Evolutionary conservation across 2,888 invertebrate genomes (phyloP).

Genomic region (Caenorhabditis parvicauda): DNA sequence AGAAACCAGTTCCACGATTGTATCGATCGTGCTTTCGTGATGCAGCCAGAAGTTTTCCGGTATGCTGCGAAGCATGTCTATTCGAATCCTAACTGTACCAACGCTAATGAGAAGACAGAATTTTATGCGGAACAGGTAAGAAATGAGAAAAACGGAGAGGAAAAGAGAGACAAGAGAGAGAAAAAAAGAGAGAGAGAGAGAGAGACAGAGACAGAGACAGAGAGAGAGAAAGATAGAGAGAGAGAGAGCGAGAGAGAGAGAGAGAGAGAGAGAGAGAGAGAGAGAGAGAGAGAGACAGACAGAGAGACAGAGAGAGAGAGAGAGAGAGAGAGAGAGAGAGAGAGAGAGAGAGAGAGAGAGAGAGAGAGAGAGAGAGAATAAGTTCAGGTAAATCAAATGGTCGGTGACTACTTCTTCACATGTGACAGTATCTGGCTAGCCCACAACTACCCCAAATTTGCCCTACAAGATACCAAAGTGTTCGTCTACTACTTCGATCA

Average conservation of each 20-base stretch:
- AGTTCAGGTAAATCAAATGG: slow-evolving; percentile 59
- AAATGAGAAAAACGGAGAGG: too few relatives aligned
- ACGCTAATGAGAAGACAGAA: slow-evolving; percentile 22
- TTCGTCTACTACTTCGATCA: slow-evolving; percentile 62
- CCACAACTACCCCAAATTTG: slow-evolving; percentile 41
- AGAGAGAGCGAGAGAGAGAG: too few relatives aligned
- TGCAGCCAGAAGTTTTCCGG: slow-evolving; percentile 51
- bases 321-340: background rate
- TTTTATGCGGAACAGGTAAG: slow-evolving; percentile 55
- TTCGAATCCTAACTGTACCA: slow-evolving; percentile 44
- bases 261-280: too few relatives aligned
- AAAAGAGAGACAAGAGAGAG: too few relatives aligned
- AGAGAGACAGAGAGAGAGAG: background rate
- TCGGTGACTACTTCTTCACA: slow-evolving; percentile 86
- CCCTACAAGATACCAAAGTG: slow-evolving; percentile 42
- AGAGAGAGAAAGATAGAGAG: too few relatives aligned
- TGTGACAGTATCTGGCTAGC: slow-evolving; percentile 61
- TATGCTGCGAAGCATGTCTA: slow-evolving; percentile 56
- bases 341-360: too few relatives aligned
- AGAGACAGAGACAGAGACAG: too few relatives aligned
- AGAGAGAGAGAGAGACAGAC: background rate
- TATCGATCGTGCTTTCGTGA: slow-evolving; percentile 53
- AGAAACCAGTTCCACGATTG: slow-evolving; percentile 50
- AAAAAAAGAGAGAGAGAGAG: too few relatives aligned
- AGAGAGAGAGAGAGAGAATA: too few relatives aligned